These are phyloP conservation scores for Avahi laniger DNA, from an alignment of 2,797 vertebrate species.

Conservation along the genomic window DNA sequence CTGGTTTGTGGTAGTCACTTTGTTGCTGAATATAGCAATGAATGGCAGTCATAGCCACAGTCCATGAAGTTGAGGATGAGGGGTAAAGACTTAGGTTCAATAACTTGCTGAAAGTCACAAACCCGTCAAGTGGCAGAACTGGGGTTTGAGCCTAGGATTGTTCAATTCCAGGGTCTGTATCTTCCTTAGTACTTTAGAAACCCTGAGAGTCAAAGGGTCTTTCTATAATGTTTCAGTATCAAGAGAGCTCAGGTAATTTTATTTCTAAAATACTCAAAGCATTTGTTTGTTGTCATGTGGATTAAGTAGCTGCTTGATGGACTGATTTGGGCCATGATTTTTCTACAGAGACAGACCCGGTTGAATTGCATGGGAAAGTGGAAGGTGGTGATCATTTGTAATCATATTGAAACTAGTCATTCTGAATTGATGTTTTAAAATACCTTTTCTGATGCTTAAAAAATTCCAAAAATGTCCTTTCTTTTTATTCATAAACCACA, in stretches of 20 bases:
- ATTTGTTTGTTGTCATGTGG: not conserved
- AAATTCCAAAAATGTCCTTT: slow-evolving; percentile 53
- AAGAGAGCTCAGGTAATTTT: not conserved
- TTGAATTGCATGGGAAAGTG: not conserved
- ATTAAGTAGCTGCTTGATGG: not conserved
- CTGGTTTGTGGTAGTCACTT: not conserved
- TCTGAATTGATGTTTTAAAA: slow-evolving; percentile 63
- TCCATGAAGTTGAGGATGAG: not conserved
- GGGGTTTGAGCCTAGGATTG: not conserved
- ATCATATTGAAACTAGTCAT: not conserved
- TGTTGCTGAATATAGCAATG: not conserved
- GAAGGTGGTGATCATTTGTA: not conserved
- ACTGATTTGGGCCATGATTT: not conserved
- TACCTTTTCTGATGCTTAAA: slow-evolving; percentile 59
- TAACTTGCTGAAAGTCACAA: not conserved
- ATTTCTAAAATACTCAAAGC: not conserved
- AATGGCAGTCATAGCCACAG: not conserved
- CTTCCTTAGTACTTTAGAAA: not conserved
- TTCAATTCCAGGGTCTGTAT: not conserved
- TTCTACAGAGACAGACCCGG: not conserved
- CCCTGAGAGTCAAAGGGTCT: not conserved
- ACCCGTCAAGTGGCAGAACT: not conserved
- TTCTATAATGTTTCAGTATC: not conserved
- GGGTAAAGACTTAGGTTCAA: not conserved
- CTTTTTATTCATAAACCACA: slow-evolving; percentile 47